Evolutionary conservation across 1,140 invertebrate species (phyloP).

Genomic region (Caerostris extrusa): DNA sequence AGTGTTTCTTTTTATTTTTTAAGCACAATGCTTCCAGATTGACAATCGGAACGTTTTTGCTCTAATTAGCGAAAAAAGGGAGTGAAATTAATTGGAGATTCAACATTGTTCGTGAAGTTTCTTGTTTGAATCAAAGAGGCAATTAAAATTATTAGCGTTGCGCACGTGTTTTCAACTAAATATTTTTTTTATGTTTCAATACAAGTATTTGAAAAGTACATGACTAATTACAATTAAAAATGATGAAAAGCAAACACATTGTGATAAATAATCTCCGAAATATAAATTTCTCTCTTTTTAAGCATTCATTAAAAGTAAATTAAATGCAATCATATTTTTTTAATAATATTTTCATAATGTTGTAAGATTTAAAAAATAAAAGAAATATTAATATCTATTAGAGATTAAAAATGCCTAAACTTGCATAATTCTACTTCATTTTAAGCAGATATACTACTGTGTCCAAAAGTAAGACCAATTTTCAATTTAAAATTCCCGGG

Average conservation of each 20-base stretch:
- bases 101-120: not conserved
- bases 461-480: too few species aligned
- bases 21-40: not conserved
- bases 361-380: too few species aligned
- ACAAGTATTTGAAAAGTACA: not conserved
- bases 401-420: too few species aligned
- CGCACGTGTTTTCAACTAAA: too few species aligned
- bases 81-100: conserved; percentile 15
- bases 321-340: not conserved
- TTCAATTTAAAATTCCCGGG: too few species aligned
- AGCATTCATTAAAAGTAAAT: not conserved
- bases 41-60: not conserved
- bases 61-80: not conserved
- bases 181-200: not conserved
- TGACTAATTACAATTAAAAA: not conserved
- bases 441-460: too few species aligned
- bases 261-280: not conserved
- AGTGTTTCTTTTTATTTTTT: not conserved
- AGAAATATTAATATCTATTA: too few species aligned
- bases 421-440: too few species aligned
- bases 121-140: not conserved
- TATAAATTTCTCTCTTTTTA: not conserved
- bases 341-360: too few species aligned
- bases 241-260: not conserved
- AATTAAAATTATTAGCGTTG: not conserved